Conservation (phyloP, 2,113 vertebrate species). For the Sitta europaea region DNA sequence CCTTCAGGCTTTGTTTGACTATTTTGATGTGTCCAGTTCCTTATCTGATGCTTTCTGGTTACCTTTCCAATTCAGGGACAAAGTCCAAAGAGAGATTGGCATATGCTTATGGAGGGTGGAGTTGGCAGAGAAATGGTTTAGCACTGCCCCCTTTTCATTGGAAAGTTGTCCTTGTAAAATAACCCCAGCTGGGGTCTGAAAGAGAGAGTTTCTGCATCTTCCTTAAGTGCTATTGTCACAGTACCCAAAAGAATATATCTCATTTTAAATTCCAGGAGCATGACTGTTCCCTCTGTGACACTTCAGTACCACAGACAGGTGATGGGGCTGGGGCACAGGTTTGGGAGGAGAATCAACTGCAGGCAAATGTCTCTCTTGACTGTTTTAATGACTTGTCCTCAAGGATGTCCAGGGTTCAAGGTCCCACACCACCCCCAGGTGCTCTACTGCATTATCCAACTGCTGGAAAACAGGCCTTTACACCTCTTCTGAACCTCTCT, state of each 20-base stretch:
- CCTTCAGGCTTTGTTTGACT: constrained; percentile 61
- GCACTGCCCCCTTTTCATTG: not conserved
- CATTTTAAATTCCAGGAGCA: not conserved
- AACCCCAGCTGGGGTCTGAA: not conserved
- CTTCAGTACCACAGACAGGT: not conserved
- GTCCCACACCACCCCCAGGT: not conserved
- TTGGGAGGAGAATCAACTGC: not conserved
- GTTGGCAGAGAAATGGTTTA: constrained; percentile 21
- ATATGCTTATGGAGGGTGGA: not conserved
- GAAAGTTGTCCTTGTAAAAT: not conserved
- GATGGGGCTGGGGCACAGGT: accelerated
- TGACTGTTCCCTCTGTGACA: not conserved
- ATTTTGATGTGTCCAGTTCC: constrained; percentile 49
- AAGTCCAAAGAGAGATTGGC: constrained; percentile 29
- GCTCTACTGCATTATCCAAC: not conserved
- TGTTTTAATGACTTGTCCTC: not conserved
- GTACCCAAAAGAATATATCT: not conserved
- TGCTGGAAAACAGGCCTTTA: not conserved
- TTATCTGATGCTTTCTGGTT: constrained; percentile 59
- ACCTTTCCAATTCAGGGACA: constrained; percentile 15
- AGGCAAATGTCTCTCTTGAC: not conserved
- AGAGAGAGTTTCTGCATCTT: not conserved
- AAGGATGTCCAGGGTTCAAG: not conserved
- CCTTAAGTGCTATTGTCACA: not conserved
- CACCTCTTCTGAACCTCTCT: not conserved